Conservation (phyloP, 2,888 invertebrate genomes). For the Leptura quadrifasciata region DNA sequence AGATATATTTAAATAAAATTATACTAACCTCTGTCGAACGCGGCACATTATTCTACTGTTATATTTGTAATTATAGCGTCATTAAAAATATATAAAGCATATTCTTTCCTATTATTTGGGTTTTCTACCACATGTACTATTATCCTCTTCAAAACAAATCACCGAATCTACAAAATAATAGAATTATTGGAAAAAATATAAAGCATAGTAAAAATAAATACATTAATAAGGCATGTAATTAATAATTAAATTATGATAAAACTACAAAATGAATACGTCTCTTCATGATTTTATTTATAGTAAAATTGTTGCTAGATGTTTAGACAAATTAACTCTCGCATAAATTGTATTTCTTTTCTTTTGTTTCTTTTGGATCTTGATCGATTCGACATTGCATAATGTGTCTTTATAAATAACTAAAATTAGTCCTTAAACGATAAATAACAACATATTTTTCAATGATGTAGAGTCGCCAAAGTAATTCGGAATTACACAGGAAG, state of each 20-base stretch:
- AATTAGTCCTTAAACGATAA: too few relatives aligned
- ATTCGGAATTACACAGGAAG: too few relatives aligned
- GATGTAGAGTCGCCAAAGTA: too few relatives aligned
- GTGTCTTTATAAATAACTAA: too few relatives aligned
- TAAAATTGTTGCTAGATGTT: not conserved
- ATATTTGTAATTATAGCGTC: not conserved
- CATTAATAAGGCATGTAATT: not conserved
- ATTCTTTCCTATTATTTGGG: too few relatives aligned
- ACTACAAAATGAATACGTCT: not conserved
- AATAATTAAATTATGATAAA: not conserved
- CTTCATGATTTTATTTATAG: not conserved
- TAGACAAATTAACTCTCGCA: not conserved
- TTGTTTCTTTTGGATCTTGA: too few relatives aligned
- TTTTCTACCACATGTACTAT: too few relatives aligned
- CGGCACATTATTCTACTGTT: not conserved
- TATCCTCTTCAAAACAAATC: too few relatives aligned
- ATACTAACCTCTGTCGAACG: not conserved
- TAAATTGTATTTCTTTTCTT: too few relatives aligned
- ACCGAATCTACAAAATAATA: too few relatives aligned
- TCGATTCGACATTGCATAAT: too few relatives aligned
- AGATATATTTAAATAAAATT: not conserved
- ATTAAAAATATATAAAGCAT: not conserved
- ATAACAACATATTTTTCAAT: too few relatives aligned
- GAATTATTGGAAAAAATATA: not conserved
- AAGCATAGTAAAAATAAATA: not conserved